Evolutionary conservation across 1,140 invertebrate species (phyloP).

Genomic region (Euschistus heros): DNA sequence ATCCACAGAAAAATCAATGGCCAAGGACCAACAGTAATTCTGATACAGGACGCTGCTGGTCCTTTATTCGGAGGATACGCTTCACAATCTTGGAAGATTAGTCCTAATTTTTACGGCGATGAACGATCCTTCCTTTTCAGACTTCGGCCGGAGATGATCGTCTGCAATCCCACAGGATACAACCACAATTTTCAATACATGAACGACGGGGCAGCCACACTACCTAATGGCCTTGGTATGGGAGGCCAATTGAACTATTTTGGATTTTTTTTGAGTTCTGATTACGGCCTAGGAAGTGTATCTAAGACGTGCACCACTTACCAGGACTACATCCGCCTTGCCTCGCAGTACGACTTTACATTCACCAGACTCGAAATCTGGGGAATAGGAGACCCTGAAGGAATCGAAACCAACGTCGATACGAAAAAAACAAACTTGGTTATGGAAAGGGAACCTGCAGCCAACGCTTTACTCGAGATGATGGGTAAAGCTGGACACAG

Average conservation of each 20-base stretch:
- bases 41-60: background rate
- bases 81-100: background rate
- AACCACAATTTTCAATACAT: constrained; percentile 20
- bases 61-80: constrained; percentile 1
- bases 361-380: background rate
- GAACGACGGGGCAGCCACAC: constrained; percentile 15
- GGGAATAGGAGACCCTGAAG: background rate
- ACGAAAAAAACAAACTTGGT: background rate
- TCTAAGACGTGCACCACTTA: constrained; percentile 1
- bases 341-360: background rate
- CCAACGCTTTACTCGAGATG: background rate
- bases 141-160: background rate
- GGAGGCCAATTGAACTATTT: background rate
- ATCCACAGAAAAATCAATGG: background rate
- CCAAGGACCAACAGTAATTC: constrained; percentile 1
- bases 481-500: background rate
- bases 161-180: constrained; percentile 22
- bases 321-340: background rate
- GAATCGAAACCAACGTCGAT: background rate
- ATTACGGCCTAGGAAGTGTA: background rate
- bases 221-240: constrained; percentile 9
- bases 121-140: constrained; percentile 11
- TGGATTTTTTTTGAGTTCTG: background rate
- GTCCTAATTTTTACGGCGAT: background rate
- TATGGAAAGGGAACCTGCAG: background rate